phyloP scores from a whole-genome alignment of 1,140 invertebrate genomes.

The Episyrphus balteatus region DNA sequence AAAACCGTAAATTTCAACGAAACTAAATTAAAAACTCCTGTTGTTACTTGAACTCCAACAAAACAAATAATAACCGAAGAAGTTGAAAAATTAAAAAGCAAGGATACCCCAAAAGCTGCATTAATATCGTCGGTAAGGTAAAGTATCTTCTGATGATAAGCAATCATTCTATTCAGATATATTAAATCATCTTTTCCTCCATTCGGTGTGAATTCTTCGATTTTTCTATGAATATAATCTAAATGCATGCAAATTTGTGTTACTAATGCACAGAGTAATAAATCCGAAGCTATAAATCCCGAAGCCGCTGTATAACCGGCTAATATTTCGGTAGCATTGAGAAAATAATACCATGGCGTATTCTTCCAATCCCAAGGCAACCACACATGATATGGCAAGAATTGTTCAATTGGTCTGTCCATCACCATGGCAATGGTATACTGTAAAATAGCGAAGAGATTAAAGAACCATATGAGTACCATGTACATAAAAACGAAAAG shows the following conservation, averaged over 20 bases:
- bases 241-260: slow-evolving; percentile 28
- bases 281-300: slow-evolving; percentile 21
- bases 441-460: slow-evolving; percentile 20
- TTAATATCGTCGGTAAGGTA: slow-evolving; percentile 15
- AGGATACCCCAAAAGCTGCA: slow-evolving; percentile 21
- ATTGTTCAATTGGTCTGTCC: slow-evolving; percentile 10
- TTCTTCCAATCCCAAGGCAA: slow-evolving; percentile 23
- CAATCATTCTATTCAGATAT: slow-evolving; percentile 12
- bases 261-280: slow-evolving; percentile 21
- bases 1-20: slow-evolving; percentile 23
- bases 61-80: slow-evolving; percentile 26
- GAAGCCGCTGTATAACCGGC: slow-evolving; percentile 20
- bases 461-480: slow-evolving; percentile 26
- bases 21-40: slow-evolving; percentile 18
- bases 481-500: slow-evolving; percentile 19
- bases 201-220: slow-evolving; percentile 13
- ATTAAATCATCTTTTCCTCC: slow-evolving; percentile 9
- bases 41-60: slow-evolving; percentile 26
- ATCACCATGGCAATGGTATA: slow-evolving; percentile 21
- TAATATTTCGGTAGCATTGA: slow-evolving; percentile 19
- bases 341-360: slow-evolving; percentile 18
- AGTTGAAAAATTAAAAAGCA: slow-evolving; percentile 22
- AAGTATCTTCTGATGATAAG: slow-evolving; percentile 18
- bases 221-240: slow-evolving; percentile 6
- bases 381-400: slow-evolving; percentile 25